A percentile compares a stretch with the other conserved stretches of the same genome.
Conservation (phyloP, 53 echinoderm and acorn worm genomes). For the Mesocentrotus franciscanus region DNA sequence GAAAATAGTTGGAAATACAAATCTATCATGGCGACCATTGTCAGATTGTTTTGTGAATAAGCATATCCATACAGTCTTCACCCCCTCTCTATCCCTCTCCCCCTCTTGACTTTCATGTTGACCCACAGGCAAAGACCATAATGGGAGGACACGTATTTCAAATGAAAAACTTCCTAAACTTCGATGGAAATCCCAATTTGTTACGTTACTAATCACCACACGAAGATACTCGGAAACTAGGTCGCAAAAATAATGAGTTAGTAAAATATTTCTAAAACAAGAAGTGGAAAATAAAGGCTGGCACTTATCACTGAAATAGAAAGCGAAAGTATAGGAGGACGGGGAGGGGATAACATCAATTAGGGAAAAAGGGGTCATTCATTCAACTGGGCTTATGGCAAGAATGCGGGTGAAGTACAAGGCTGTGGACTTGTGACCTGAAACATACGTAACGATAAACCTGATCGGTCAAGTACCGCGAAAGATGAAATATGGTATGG, state of each 20-base stretch:
- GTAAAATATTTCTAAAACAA: not conserved
- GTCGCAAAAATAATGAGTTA: not conserved
- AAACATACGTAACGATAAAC: slow-evolving; percentile 2
- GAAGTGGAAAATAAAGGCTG: not conserved
- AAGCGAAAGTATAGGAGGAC: not conserved
- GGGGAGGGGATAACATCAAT: not conserved
- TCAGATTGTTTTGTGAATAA: no score
- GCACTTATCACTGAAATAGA: not conserved
- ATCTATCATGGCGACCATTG: no score
- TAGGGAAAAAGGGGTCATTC: not conserved
- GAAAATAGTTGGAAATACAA: no score
- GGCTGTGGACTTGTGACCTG: slow-evolving; percentile 31
- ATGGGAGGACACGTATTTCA: not conserved
- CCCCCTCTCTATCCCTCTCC: not conserved
- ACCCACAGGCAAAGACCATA: not conserved
- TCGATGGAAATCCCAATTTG: not conserved
- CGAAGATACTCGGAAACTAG: not conserved
- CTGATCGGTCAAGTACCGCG: slow-evolving; percentile 31
- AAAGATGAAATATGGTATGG: not conserved
- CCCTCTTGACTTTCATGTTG: not conserved
- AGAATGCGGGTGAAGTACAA: slow-evolving; percentile 9
- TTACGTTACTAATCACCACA: not conserved
- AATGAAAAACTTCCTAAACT: slow-evolving; percentile 26
- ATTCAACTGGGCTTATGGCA: not conserved
- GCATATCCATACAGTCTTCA: no score